phyloP scores from a whole-genome alignment of 2,888 invertebrate genomes.

The Rhingia rostrata region DNA sequence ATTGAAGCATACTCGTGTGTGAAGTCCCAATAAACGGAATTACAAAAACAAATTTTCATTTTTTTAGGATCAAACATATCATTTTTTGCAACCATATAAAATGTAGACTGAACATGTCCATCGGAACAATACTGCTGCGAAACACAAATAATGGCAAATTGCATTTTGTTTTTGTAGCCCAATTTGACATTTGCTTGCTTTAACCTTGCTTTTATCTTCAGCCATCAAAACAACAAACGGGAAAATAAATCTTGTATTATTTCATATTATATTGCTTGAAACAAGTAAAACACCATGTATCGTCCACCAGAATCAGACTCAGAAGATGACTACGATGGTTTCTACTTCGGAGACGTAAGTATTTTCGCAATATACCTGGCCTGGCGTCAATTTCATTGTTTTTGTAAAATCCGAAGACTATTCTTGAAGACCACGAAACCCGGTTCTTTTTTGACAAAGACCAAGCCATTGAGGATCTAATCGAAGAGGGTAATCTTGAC shows the following conservation, averaged over 20 bases:
- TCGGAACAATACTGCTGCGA: too few species aligned
- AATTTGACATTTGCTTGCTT: constrained; percentile 18
- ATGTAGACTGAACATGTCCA: too few species aligned
- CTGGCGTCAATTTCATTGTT: neutral
- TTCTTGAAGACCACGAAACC: constrained; percentile 42
- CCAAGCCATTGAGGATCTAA: constrained; percentile 76
- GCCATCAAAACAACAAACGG: neutral
- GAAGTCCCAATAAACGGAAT: too few species aligned
- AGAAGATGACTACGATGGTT: constrained; percentile 81
- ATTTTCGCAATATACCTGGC: neutral
- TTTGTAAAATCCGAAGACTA: constrained; percentile 23
- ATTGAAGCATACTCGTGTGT: too few species aligned
- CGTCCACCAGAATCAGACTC: constrained; percentile 80
- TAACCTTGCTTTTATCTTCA: neutral
- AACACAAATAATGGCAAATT: too few species aligned
- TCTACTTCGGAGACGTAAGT: constrained; percentile 78
- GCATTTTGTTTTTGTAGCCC: neutral
- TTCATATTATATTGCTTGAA: neutral
- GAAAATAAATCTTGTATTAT: neutral
- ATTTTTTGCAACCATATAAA: too few species aligned
- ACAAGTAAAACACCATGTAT: constrained; percentile 71
- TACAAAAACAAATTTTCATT: too few species aligned
- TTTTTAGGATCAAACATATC: too few species aligned
- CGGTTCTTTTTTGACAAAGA: constrained; percentile 66
- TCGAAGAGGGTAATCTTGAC: constrained; percentile 76